Evolutionary conservation across 1,140 invertebrate genomes (phyloP).

Genomic region (Eubasilissa regina): DNA sequence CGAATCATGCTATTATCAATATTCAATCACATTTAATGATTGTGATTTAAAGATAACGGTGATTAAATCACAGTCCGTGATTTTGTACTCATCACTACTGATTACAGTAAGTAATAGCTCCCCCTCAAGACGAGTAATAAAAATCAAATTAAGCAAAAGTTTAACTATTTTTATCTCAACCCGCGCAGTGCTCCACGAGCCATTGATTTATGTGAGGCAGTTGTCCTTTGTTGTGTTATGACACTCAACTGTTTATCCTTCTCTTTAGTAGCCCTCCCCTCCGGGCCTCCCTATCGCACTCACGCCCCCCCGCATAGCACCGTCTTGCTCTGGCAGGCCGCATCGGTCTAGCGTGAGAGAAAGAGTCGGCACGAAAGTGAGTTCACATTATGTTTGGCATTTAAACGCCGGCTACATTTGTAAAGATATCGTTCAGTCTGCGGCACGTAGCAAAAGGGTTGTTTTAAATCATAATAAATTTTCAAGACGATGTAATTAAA

Average conservation of each 20-base stretch:
- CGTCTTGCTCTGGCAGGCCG: not conserved
- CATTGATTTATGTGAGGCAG: slow-evolving; percentile 54
- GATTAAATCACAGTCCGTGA: too few relatives aligned
- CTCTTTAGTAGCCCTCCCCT: slow-evolving; percentile 21
- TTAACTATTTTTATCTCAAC: slow-evolving; percentile 17
- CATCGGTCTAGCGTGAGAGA: not conserved
- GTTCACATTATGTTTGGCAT: slow-evolving; percentile 45
- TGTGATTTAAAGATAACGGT: too few relatives aligned
- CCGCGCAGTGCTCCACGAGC: slow-evolving; percentile 37
- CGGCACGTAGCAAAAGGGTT: not conserved
- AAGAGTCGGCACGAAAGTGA: slow-evolving; percentile 14
- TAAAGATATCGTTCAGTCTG: not conserved
- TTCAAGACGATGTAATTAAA: not conserved
- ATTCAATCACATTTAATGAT: too few relatives aligned
- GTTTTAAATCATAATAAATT: not conserved
- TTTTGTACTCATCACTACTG: too few relatives aligned
- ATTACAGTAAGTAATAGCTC: not conserved
- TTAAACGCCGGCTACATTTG: slow-evolving; percentile 35
- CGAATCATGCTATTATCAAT: too few relatives aligned
- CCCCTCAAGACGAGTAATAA: slow-evolving; percentile 24
- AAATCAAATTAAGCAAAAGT: slow-evolving; percentile 38
- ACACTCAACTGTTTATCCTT: slow-evolving; percentile 49
- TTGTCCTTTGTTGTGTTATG: slow-evolving; percentile 50
- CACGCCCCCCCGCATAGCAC: not conserved
- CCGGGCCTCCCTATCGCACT: slow-evolving; percentile 4